Conservation (phyloP, 2,888 invertebrate genomes). For the Mechanitis mazaeus region DNA sequence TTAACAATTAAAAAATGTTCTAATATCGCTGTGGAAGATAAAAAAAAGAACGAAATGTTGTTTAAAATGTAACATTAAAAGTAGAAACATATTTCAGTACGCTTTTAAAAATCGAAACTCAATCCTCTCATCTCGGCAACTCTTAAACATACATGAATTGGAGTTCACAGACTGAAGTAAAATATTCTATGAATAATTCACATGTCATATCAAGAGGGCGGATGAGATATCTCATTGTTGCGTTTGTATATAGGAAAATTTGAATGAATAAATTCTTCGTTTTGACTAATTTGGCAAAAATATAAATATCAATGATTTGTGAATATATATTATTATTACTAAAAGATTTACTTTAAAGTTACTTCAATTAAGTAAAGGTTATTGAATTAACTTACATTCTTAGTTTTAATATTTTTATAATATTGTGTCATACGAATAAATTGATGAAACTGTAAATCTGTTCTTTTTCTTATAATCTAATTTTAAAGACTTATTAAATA, state of each 20-base stretch:
- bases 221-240: slow-evolving; percentile 32
- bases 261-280: neutral
- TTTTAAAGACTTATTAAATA: too few relatives aligned
- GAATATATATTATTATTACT: too few relatives aligned
- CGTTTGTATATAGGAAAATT: neutral
- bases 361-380: too few relatives aligned
- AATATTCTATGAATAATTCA: slow-evolving; percentile 72
- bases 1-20: too few relatives aligned
- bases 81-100: slow-evolving; percentile 15
- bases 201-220: slow-evolving; percentile 55
- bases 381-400: too few relatives aligned
- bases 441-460: too few relatives aligned
- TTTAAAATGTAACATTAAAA: slow-evolving; percentile 15
- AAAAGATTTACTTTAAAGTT: too few relatives aligned
- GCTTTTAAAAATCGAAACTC: slow-evolving; percentile 36
- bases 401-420: too few relatives aligned
- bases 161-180: slow-evolving; percentile 51
- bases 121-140: slow-evolving; percentile 42
- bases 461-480: too few relatives aligned
- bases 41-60: neutral
- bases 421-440: too few relatives aligned
- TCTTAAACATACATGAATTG: slow-evolving; percentile 55
- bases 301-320: too few relatives aligned
- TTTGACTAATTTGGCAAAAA: too few relatives aligned
- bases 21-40: neutral